Evolutionary conservation across 2,888 invertebrate genomes (phyloP), one percentile per base, ranked within the genome.

Genomic region (Drosophila tripunctata): DNA sequence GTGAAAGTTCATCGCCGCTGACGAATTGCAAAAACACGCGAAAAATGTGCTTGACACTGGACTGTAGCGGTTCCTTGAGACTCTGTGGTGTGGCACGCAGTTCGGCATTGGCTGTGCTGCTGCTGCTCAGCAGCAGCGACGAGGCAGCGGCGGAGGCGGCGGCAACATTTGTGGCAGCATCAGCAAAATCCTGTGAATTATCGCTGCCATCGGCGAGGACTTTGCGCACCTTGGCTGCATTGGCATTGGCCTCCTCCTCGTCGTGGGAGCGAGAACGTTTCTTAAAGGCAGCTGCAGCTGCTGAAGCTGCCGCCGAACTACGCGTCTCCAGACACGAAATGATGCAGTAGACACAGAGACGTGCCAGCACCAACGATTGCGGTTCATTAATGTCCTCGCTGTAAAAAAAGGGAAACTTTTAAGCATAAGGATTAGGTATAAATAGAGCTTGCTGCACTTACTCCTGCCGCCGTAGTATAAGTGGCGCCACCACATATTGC

Each of bases 291-390:
- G 67, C 55, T 3, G 66, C 60, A 2, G 67, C 41, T 0, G 48
- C 45, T 4, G 47, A 24, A 21, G 21, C 14, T 4, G 47, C 30
- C 17, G 21, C 14, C 4, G n/a, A 55, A 12, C 62, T 78, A 4
- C 93, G 92, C 55, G 93, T 92, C 81, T 95, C 95, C 30, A 95
- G 90, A 44, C 94, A 93, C 12, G 95, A 95, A 78, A 95, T 94
- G 71, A 95, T 94, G 81, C 94, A 94, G 77, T 95, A 96, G 1
- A 95, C 95, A 65, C 94, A 93, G 6, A 97, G 91, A 84, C 95
- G 94, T 0, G 96, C 96, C 58, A 97, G 90, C 1, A 95, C 93
- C 19, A 95, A 93, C 19, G 95, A 94, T 87, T 96, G 96, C 0
- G 96, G 96, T 88, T 96, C 96, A 4, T 95, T 94, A 56, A 96